phyloP scores from a whole-genome alignment of 2,113 vertebrate genomes.

The Apeltes quadracus region DNA sequence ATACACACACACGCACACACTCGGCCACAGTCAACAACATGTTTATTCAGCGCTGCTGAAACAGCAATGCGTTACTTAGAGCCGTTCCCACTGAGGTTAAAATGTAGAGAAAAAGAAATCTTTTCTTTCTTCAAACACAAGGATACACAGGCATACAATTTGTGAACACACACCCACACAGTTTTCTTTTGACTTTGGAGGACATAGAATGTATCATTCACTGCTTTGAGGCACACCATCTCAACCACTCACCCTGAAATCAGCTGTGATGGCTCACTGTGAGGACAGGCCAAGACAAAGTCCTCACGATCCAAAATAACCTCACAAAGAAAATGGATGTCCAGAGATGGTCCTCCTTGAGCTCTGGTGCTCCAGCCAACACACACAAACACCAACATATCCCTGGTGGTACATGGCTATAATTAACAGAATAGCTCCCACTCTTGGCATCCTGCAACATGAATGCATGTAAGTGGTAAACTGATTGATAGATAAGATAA shows the following conservation, averaged over 20 bases:
- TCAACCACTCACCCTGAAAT: slow-evolving; percentile 63
- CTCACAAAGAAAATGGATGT: slow-evolving; percentile 34
- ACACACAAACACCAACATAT: slow-evolving; percentile 5
- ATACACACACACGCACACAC: slow-evolving; percentile 7
- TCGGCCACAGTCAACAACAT: slow-evolving; percentile 36
- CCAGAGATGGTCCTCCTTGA: slow-evolving; percentile 6
- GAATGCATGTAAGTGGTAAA: slow-evolving; percentile 8
- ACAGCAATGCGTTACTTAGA: slow-evolving; percentile 62
- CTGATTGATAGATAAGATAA: neutral
- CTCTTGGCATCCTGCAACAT: neutral
- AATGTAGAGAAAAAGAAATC: slow-evolving; percentile 58
- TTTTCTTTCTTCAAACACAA: slow-evolving; percentile 41
- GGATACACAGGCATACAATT: slow-evolving; percentile 26
- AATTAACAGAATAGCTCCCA: slow-evolving; percentile 24
- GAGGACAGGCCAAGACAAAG: slow-evolving; percentile 44
- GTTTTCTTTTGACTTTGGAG: slow-evolving; percentile 37
- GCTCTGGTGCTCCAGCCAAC: slow-evolving; percentile 6
- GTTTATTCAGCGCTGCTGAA: slow-evolving; percentile 61
- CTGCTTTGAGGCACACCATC: slow-evolving; percentile 54
- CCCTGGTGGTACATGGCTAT: slow-evolving; percentile 19
- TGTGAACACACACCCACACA: slow-evolving; percentile 10
- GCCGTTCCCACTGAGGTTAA: slow-evolving; percentile 62
- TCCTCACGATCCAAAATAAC: slow-evolving; percentile 36
- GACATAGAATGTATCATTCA: slow-evolving; percentile 17
- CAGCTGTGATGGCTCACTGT: slow-evolving; percentile 40